A percentile compares a stretch with the other conserved stretches of the same genome.
Evolutionary conservation across 2,113 vertebrate species (phyloP).

Genomic region (Typhlomys cinereus): DNA sequence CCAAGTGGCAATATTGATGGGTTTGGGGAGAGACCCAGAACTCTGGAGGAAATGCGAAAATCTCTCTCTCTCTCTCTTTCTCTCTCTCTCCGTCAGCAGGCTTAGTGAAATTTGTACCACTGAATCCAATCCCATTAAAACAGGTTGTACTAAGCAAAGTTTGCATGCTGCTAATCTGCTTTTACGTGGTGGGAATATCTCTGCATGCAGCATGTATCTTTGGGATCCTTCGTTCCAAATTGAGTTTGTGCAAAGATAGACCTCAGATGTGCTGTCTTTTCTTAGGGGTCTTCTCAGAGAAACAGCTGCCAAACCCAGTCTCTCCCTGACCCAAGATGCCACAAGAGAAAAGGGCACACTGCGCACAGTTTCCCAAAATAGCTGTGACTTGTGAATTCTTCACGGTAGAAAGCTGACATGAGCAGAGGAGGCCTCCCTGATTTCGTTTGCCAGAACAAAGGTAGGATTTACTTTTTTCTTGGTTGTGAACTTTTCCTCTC

Average conservation of each 20-base stretch:
- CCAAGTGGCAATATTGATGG: slow-evolving; percentile 26
- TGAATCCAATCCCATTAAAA: slow-evolving; percentile 74
- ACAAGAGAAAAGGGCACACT: slow-evolving; percentile 52
- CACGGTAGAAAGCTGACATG: slow-evolving; percentile 68
- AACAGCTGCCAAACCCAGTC: slow-evolving; percentile 58
- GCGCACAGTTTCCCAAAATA: slow-evolving; percentile 78
- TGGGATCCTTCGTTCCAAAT: slow-evolving; percentile 20
- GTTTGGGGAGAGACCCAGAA: slow-evolving; percentile 30
- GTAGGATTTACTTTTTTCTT: slow-evolving; percentile 77
- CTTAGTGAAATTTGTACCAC: slow-evolving; percentile 56
- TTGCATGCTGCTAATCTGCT: slow-evolving; percentile 65
- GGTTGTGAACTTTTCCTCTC: slow-evolving; percentile 38
- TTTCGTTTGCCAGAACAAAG: slow-evolving; percentile 82
- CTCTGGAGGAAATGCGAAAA: slow-evolving; percentile 44
- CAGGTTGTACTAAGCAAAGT: slow-evolving; percentile 53
- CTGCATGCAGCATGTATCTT: not conserved
- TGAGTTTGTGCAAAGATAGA: not conserved
- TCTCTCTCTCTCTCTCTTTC: not conserved
- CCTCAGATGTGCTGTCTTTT: slow-evolving; percentile 39
- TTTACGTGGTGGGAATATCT: not conserved
- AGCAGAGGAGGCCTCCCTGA: slow-evolving; percentile 65
- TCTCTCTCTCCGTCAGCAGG: not conserved
- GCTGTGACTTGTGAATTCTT: slow-evolving; percentile 64
- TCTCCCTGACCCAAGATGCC: slow-evolving; percentile 64
- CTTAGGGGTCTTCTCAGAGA: slow-evolving; percentile 48